A percentile compares a stretch with the other conserved stretches of the same genome.
These are phyloP conservation scores for Haemorhous mexicanus DNA, from an alignment of 2,113 vertebrate genomes.

Conservation along the genomic window DNA sequence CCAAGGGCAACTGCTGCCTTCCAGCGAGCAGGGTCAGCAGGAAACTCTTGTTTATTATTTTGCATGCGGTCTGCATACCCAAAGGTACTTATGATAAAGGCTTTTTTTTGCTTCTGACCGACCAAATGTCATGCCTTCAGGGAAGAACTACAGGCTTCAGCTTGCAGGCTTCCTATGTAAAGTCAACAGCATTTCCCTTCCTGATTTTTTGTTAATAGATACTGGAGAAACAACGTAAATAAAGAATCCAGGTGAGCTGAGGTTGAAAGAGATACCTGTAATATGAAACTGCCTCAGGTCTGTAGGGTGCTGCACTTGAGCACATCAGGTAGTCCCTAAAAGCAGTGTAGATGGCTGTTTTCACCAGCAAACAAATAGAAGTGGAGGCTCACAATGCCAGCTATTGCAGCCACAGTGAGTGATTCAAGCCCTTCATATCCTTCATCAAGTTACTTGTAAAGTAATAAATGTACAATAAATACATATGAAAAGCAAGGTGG, in stretches of 20 bases:
- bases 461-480: not conserved
- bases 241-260: not conserved
- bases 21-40: not conserved
- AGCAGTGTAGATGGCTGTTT: not conserved
- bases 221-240: not conserved
- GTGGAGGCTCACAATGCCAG: not conserved
- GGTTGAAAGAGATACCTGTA: not conserved
- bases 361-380: not conserved
- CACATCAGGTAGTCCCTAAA: not conserved
- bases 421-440: not conserved
- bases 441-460: not conserved
- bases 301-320: not conserved
- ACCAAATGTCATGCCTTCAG: not conserved
- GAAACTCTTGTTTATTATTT: not conserved
- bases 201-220: not conserved
- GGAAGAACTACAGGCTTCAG: not conserved
- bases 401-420: not conserved
- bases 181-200: not conserved
- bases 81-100: not conserved
- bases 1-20: not conserved
- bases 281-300: not conserved
- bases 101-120: not conserved
- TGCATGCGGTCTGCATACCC: not conserved
- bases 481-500: rapidly evolving
- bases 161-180: not conserved